phyloP scores from a whole-genome alignment of 1,140 invertebrate species.

The Musca domestica region DNA sequence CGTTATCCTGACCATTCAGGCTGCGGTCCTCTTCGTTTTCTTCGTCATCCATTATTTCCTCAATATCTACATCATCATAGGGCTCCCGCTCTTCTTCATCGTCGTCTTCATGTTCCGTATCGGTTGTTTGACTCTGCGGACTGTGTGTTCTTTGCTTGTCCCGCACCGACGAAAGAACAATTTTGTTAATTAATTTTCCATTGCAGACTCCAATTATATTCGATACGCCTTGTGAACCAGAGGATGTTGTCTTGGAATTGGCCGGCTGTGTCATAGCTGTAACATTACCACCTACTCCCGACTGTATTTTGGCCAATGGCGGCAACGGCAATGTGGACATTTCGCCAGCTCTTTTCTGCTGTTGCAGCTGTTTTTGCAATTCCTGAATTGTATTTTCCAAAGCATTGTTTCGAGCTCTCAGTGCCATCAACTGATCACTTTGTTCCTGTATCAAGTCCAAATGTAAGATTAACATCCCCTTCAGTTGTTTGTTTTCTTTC shows the following conservation, averaged over 20 bases:
- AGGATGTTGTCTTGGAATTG: conserved; percentile 7
- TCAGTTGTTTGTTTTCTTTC: conserved; percentile 53
- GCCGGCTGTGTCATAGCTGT: not conserved
- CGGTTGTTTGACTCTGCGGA: conserved; percentile 12
- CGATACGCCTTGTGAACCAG: not conserved
- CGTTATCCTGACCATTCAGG: conserved; percentile 1
- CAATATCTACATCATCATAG: not conserved
- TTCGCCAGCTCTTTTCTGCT: conserved; percentile 31
- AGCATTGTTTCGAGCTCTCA: conserved; percentile 11
- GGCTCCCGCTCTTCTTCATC: conserved; percentile 5
- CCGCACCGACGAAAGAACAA: conserved; percentile 22
- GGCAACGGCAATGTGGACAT: conserved; percentile 28
- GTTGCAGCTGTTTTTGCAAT: conserved; percentile 31
- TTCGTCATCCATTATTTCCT: not conserved
- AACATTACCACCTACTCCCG: too few relatives aligned
- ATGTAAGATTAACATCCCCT: conserved; percentile 60
- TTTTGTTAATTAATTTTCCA: conserved; percentile 34
- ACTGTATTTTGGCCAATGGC: conserved; percentile 32
- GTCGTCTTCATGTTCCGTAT: conserved; percentile 11
- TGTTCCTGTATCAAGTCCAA: conserved; percentile 73
- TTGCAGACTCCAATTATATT: conserved; percentile 34
- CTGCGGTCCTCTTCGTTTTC: conserved; percentile 14
- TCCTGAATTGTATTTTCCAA: conserved; percentile 33
- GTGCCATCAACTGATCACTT: conserved; percentile 63
- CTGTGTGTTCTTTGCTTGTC: conserved; percentile 11